Evolutionary conservation across 2,888 invertebrate genomes (phyloP), one percentile per base, ranked within the genome.

Genomic region (Ceramica pisi): DNA sequence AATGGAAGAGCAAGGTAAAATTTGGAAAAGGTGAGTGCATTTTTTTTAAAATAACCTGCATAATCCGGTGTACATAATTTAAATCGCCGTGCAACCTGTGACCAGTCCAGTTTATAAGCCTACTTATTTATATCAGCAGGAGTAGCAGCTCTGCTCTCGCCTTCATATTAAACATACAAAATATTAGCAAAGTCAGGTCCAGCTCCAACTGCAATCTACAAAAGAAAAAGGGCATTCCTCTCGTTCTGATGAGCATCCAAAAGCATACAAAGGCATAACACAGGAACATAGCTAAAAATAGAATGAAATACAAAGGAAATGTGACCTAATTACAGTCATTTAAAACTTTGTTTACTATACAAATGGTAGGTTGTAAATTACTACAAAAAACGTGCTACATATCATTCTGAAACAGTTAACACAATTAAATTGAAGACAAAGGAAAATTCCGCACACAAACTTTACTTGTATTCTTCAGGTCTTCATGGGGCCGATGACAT

Each of bases 231-330:
- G 51, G 50, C 80, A 77, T 77, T 48, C 72, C 57, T 26, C n/a
- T 19, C 7, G n/a, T 48, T 60, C 48, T 19, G 64, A 35, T 48
- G 31, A 21, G 23, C 51, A 53, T 60, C 55, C 46, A 12, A 46
- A 62, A 46, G 6, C 74, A 77, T 61, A 46, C 57, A 65, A 38
- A 19, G 56, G 51, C 61, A 67, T 53, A 35, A 51, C 38, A 62
- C 72, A 12, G 78, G 67, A 75, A 41, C 80, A 14, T 12, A 9
- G 21, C 61, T 77, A 75, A 80, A 79, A 77, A 72, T 21, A 56
- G 41, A 72, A 72, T 38, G 21, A 62, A 53, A 64, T 3, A 70
- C 71, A 77, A 41, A 77, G 80, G 80, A 77, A 68, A 75, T 51
- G 26, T 44, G 75, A 80, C 75, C 80, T 23, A 74, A 63, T 80